These are phyloP conservation scores for Amitus sp. DNA, from an alignment of 2,888 invertebrate genomes.

Conservation along the genomic window DNA sequence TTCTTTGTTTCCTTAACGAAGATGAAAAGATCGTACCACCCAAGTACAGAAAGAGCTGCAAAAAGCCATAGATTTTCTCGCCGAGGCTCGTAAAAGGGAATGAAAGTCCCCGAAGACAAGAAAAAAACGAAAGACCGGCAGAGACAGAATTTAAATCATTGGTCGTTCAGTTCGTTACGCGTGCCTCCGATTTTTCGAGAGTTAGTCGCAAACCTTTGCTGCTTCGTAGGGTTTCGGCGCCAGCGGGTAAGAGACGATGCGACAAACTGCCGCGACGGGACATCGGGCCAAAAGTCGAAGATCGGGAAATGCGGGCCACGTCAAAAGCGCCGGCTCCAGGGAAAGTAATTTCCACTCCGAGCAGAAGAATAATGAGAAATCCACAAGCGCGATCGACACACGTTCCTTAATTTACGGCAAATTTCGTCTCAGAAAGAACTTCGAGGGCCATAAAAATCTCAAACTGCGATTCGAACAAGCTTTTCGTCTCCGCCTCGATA, in stretches of 20 bases:
- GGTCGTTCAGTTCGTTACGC: constrained; percentile 31
- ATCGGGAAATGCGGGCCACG: not conserved
- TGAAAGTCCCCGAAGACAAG: not conserved
- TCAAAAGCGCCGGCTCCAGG: constrained; percentile 1
- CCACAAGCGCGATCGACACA: not conserved
- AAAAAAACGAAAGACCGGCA: too few species aligned
- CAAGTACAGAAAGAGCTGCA: too few species aligned
- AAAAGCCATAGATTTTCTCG: too few species aligned
- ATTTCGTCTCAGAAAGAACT: not conserved
- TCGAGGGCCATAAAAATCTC: not conserved
- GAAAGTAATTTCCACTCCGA: not conserved
- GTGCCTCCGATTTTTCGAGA: constrained; percentile 16
- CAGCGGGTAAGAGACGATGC: constrained; percentile 11
- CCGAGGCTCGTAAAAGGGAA: too few species aligned
- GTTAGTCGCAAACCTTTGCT: constrained; percentile 9
- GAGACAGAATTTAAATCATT: constrained; percentile 33
- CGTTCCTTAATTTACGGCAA: not conserved
- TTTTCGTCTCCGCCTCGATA: too few species aligned
- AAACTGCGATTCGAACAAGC: too few species aligned
- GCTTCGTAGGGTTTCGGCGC: constrained; percentile 9
- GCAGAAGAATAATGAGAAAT: not conserved
- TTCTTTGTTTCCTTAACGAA: too few species aligned
- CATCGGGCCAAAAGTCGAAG: constrained; percentile 1
- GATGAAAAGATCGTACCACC: too few species aligned
- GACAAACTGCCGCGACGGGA: constrained; percentile 16